phyloP scores from a whole-genome alignment of 2,797 vertebrate genomes.

The Hemibagrus guttatus region DNA sequence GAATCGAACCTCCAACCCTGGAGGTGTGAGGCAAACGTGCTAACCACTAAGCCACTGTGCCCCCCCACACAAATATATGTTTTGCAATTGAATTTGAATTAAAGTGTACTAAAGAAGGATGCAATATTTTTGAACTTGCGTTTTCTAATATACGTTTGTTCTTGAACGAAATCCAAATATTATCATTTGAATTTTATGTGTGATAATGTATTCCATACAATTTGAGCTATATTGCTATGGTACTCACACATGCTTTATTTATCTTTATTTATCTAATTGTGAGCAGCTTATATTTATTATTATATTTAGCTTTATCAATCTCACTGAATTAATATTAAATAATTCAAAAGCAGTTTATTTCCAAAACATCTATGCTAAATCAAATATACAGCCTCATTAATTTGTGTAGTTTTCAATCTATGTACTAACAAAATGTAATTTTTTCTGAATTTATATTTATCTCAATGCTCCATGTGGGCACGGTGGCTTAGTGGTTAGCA shows the following conservation, averaged over 20 bases:
- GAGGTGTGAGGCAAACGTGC: too few relatives aligned
- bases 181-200: background rate
- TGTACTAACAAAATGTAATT: background rate
- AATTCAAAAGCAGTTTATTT: background rate
- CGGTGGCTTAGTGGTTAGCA: too few relatives aligned
- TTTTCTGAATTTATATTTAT: background rate
- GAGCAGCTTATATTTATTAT: background rate
- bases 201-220: background rate
- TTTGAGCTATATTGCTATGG: background rate
- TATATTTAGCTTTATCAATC: background rate
- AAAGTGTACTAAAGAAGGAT: background rate
- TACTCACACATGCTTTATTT: background rate
- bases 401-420: background rate
- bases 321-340: constrained; percentile 5
- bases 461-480: background rate
- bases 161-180: background rate
- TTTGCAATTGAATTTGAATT: background rate
- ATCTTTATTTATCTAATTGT: background rate
- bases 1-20: too few relatives aligned
- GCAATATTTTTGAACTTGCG: background rate
- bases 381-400: constrained; percentile 5
- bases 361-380: background rate
- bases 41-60: too few relatives aligned
- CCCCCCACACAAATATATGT: background rate
- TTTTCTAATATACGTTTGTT: background rate